These are phyloP conservation scores for Chaetodon auriga DNA, from an alignment of 2,113 vertebrate species.

Conservation along the genomic window DNA sequence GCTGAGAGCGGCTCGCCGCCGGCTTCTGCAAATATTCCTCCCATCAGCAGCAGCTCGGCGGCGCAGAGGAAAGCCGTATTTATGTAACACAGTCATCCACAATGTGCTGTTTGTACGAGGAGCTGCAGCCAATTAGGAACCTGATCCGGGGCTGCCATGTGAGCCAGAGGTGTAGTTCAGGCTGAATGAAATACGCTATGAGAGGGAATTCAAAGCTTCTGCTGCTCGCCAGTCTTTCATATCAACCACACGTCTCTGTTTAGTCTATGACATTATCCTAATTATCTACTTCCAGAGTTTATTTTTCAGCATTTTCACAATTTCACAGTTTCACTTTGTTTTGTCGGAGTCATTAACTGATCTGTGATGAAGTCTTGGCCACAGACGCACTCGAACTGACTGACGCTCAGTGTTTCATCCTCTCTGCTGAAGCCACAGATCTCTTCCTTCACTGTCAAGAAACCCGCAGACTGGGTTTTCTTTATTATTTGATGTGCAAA, in stretches of 20 bases:
- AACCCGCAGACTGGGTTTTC: too few species aligned
- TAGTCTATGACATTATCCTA: slow-evolving; percentile 13
- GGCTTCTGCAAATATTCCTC: slow-evolving; percentile 47
- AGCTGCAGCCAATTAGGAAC: slow-evolving; percentile 68
- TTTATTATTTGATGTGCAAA: too few species aligned
- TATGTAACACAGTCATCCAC: slow-evolving; percentile 49
- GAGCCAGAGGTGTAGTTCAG: not conserved
- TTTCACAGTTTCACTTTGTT: not conserved
- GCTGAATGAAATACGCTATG: slow-evolving; percentile 1
- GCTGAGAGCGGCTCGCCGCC: slow-evolving; percentile 13
- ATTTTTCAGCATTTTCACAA: not conserved
- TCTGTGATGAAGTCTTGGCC: too few species aligned
- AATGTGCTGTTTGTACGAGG: slow-evolving; percentile 68
- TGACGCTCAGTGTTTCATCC: too few species aligned
- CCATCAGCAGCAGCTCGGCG: slow-evolving; percentile 33
- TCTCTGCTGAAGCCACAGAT: too few species aligned
- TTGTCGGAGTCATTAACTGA: not conserved
- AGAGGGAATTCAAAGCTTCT: slow-evolving; percentile 6
- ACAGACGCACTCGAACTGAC: too few species aligned
- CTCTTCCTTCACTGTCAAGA: too few species aligned
- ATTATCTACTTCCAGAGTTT: not conserved
- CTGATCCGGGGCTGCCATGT: slow-evolving; percentile 20
- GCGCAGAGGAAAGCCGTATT: slow-evolving; percentile 31
- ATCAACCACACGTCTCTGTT: not conserved
- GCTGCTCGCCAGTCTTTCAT: slow-evolving; percentile 20